A percentile compares a stretch with the other conserved stretches of the same genome.
These are phyloP conservation scores for Rhinichthys klamathensis DNA, from an alignment of 2,113 vertebrate species.

Conservation along the genomic window DNA sequence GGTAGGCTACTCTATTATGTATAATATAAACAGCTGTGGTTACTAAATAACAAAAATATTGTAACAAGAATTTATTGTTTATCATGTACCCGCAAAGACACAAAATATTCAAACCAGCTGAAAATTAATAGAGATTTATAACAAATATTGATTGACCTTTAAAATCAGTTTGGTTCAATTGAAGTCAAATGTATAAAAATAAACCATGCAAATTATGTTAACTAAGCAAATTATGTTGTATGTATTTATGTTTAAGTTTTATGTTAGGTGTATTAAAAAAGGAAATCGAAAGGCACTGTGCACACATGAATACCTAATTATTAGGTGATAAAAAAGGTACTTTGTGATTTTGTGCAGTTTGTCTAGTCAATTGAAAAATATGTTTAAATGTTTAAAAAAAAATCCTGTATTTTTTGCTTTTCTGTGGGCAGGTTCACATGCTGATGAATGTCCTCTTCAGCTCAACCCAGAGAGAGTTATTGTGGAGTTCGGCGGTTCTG, in stretches of 20 bases:
- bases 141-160: neutral
- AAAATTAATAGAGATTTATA: too few species aligned
- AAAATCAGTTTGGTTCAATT: neutral
- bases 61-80: too few species aligned
- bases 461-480: constrained; percentile 57
- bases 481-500: constrained; percentile 48
- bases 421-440: neutral
- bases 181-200: neutral
- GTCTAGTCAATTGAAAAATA: neutral
- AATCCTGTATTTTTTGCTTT: neutral
- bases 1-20: too few species aligned
- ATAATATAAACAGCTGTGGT: too few species aligned
- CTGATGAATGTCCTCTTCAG: constrained; percentile 52
- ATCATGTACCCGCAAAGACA: too few species aligned
- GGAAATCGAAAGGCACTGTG: neutral
- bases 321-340: neutral
- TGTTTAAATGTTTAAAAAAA: neutral
- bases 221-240: too few species aligned
- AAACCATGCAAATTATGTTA: neutral
- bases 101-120: too few species aligned
- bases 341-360: neutral
- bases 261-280: neutral
- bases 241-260: neutral
- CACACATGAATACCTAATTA: neutral
- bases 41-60: too few species aligned